Conservation (phyloP, 2,113 vertebrate species). For the Triplophysa dalaica region DNA sequence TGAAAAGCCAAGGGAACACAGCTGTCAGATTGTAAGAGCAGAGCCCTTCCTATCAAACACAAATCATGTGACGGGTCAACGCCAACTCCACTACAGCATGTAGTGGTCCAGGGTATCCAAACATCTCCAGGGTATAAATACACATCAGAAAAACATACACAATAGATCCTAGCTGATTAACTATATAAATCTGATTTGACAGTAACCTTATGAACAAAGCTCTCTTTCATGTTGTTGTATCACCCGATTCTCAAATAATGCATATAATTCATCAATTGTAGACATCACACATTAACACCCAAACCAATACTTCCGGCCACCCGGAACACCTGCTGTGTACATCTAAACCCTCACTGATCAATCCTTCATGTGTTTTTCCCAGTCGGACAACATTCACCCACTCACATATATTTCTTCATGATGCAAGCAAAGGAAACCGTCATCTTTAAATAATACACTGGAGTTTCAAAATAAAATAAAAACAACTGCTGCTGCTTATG, state of each 20-base stretch:
- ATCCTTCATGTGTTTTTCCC: constrained; percentile 34
- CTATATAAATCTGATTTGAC: background rate
- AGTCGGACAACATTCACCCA: constrained; percentile 12
- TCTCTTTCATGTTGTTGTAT: background rate
- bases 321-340: constrained; percentile 15
- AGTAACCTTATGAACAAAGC: no score
- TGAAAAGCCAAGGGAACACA: background rate
- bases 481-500: background rate
- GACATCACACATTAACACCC: background rate
- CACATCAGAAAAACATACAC: background rate
- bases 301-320: background rate
- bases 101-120: no score
- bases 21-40: constrained; percentile 12
- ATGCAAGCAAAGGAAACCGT: constrained; percentile 33
- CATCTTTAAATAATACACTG: constrained; percentile 21
- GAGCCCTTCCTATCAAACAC: background rate
- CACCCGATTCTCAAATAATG: background rate
- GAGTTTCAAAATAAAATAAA: background rate
- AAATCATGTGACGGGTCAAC: constrained; percentile 30
- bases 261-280: background rate
- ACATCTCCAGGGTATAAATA: background rate
- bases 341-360: constrained; percentile 12
- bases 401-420: constrained; percentile 9
- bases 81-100: background rate
- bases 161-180: background rate